These are phyloP conservation scores for Chlorodrepanis virens DNA, from an alignment of 2,113 vertebrate species.

Conservation along the genomic window DNA sequence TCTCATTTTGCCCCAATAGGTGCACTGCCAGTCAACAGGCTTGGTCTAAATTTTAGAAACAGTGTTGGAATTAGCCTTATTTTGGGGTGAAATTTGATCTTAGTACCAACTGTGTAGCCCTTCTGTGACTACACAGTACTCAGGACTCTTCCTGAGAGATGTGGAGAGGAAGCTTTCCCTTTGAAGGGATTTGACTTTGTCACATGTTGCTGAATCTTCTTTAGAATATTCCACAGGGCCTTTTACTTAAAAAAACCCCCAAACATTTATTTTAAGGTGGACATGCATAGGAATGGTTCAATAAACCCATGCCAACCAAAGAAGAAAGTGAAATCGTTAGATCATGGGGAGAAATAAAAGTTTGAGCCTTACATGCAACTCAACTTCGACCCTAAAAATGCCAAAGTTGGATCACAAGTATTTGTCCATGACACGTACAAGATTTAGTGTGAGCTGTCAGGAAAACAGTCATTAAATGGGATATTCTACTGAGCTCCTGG, in stretches of 20 bases:
- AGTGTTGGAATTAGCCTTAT: background rate
- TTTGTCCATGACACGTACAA: rapidly evolving
- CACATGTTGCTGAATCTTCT: background rate
- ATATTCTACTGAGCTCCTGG: background rate
- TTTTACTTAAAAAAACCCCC: background rate
- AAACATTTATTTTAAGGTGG: background rate
- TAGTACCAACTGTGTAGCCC: background rate
- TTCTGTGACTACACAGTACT: background rate
- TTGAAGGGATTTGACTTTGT: background rate
- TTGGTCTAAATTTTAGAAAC: background rate
- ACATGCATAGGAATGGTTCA: background rate
- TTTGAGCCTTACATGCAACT: background rate
- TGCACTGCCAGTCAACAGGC: background rate
- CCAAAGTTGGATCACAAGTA: background rate
- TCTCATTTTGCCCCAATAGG: background rate
- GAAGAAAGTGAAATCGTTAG: background rate
- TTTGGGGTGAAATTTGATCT: background rate
- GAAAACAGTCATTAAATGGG: background rate
- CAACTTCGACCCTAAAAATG: background rate
- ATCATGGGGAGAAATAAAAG: background rate
- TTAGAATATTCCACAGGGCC: background rate
- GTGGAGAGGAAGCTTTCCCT: background rate
- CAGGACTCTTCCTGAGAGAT: background rate
- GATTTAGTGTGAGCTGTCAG: background rate
- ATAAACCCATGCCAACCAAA: background rate